Base-by-base conservation (phyloP, 2,113 vertebrate species). In the Mesitornis unicolor region DNA sequence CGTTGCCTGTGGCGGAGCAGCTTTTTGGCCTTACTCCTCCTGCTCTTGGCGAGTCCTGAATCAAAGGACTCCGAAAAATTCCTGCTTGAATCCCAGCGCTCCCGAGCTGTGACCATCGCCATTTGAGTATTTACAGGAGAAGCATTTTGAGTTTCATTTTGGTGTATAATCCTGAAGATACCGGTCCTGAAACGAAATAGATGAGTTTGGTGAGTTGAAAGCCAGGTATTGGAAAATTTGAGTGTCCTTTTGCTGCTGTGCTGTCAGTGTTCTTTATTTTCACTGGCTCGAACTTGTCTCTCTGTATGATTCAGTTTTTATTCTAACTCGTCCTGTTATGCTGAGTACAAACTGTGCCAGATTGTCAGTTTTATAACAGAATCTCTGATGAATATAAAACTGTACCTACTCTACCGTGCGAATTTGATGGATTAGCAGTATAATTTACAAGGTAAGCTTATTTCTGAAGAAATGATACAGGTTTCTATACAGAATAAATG, bases 341-440 rank as follows among this genome's bases (percentile, higher is more conserved):
- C 92, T 87, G 48, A 82, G 90, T 89, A 92, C 84, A 93, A 91
- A 94, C 77, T 84, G 65, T 95, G 67, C 86, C 79, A 96, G 61
- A 59, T 56, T 86, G 68, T 84, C 68, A 65, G 86, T 61, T 95
- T 94, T 96, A n/a, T 71, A 75, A 89, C 38, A 89, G 91, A 95
- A 85, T 95, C 57, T 40, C 70, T 35, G 68, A 77, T 80, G 63
- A 95, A 87, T 95, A 89, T 59, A 64, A 75, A 78, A 70, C 53
- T 40, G 68, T 87, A 85, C 77, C 75, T 95, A 79, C 73, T 92
- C 70, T 89, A 67, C 80, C 5, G 5, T 68, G 16, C 51, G 77
- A 91, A 74, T 31, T 87, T 98, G 96, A 95, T 94, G 90, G 84
- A 84, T 95, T 92, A 95, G 78, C 82, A 63, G 57, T 84, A 43